Evolutionary conservation across 2,113 vertebrate species (phyloP), one percentile per base, ranked within the genome.

Genomic region (Ameiurus melas): DNA sequence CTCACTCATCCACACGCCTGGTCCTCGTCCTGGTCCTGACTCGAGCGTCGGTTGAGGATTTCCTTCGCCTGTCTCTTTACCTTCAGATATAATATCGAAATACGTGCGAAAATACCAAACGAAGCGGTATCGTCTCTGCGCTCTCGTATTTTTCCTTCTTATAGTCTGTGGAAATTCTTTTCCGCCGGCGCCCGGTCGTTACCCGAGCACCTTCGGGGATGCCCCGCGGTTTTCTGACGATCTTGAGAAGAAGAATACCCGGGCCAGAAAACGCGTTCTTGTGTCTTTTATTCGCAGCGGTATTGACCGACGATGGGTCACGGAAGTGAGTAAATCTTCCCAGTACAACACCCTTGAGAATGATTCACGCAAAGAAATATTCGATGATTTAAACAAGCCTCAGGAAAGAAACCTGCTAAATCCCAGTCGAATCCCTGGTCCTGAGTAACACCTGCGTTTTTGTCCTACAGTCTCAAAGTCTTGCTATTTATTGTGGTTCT

Each of bases 401-500:
- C 5, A 70, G 14, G n/a, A 70, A 70, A 33, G 30, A 70, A 17
- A 17, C n/a, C n/a, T n/a, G n/a, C 25, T 66, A 66, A 13, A 13
- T 66, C 62, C 62, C 62, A 66, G 64, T 17, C 70, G 7, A 3
- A 73, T 73, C 19, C 71, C 73, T 6, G 39, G 43, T 77, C 39
- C 22, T 5, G 73, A 77, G 12, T 51, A 51, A 47, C 27, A 5
- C 8, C 39, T 39, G 20, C 22, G 39, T 0, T 17, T 70, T 84
- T 84, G 25, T 68, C 17, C 13, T 22, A 30, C 43, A 5, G 62
- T 57, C n/a, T 79, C 66, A 80, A 70, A 87, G 86, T 87, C 82
- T 47, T 47, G 43, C 43, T 73, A 66, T 84, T 82, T 33, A 83
- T 62, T 39, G 36, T 83, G 83, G 89, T 75, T 89, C 86, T 91